Percentiles rank a stretch among this genome's conserved stretches.
These are phyloP conservation scores for Pterocles orientalis DNA, from an alignment of 2,113 vertebrate genomes.

Conservation along the genomic window DNA sequence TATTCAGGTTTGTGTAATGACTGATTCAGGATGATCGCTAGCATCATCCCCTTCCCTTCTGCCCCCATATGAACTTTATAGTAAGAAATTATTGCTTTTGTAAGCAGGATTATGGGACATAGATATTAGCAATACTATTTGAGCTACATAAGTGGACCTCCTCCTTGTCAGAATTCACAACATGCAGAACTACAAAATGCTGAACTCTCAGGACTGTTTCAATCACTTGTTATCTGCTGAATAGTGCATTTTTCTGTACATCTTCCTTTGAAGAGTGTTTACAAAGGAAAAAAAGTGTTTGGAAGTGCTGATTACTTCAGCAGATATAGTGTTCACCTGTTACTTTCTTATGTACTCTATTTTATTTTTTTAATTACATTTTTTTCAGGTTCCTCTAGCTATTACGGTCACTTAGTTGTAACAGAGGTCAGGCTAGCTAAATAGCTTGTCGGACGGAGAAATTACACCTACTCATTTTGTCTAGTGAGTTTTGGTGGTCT, in stretches of 20 bases:
- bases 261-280: not conserved
- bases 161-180: not conserved
- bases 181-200: not conserved
- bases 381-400: not conserved
- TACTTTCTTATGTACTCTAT: not conserved
- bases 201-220: not conserved
- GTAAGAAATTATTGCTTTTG: not conserved
- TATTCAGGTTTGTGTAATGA: not conserved
- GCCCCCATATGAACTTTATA: not conserved
- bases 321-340: not conserved
- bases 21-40: not conserved
- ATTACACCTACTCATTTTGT: not conserved
- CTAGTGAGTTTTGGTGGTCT: not conserved
- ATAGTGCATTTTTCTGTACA: not conserved
- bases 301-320: not conserved
- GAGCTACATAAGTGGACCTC: not conserved
- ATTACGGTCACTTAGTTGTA: not conserved
- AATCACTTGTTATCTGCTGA: not conserved
- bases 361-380: not conserved
- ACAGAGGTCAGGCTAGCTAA: not conserved
- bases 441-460: not conserved
- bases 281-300: not conserved
- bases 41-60: fast-evolving
- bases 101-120: not conserved
- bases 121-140: not conserved